Evolutionary conservation across 2,888 invertebrate genomes (phyloP).

Genomic region (Euphydryas editha): DNA sequence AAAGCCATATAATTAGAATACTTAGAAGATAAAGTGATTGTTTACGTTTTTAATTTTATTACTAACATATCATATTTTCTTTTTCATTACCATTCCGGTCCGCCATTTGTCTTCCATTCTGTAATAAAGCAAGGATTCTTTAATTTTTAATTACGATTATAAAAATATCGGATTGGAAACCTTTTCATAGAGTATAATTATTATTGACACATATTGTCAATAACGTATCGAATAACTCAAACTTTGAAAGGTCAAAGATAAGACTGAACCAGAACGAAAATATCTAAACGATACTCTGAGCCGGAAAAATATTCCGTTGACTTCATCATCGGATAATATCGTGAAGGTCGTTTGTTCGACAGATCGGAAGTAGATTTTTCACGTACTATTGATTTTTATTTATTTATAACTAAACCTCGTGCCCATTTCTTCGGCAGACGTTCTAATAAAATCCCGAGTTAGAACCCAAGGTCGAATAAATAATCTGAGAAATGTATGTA

Average conservation of each 20-base stretch:
- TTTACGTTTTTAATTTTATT: too few relatives aligned
- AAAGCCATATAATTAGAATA: too few relatives aligned
- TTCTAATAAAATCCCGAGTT: slow-evolving; percentile 29
- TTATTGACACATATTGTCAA: not conserved
- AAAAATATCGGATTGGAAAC: not conserved
- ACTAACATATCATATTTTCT: too few relatives aligned
- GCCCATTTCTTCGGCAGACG: slow-evolving; percentile 37
- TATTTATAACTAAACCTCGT: slow-evolving; percentile 36
- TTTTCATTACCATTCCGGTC: too few relatives aligned
- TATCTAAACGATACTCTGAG: not conserved
- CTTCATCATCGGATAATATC: slow-evolving; percentile 4
- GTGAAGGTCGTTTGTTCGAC: slow-evolving; percentile 19
- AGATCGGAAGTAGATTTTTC: slow-evolving; percentile 30
- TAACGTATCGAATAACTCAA: not conserved
- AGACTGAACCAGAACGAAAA: not conserved
- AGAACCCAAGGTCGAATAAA: slow-evolving; percentile 26
- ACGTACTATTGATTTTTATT: slow-evolving; percentile 35
- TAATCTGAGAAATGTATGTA: slow-evolving; percentile 8
- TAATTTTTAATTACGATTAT: not conserved
- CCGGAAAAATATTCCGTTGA: slow-evolving; percentile 4
- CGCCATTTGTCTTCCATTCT: not conserved
- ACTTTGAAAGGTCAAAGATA: slow-evolving; percentile 1
- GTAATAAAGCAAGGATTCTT: not conserved
- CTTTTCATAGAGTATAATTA: not conserved
- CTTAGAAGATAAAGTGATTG: too few relatives aligned